Conservation (phyloP, 2,888 invertebrate species). For the Papilio elwesi region DNA sequence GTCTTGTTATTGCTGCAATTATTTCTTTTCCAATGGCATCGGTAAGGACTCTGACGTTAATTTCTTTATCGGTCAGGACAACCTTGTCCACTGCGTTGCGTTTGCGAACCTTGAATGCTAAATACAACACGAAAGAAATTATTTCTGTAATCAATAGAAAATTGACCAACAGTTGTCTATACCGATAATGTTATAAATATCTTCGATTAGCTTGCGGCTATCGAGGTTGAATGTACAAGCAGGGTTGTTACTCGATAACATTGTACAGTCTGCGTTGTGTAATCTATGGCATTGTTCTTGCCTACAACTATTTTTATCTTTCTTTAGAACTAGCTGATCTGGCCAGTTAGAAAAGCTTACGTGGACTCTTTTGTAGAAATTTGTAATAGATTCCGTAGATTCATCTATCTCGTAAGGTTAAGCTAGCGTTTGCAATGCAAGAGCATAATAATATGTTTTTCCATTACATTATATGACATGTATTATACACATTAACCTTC, state of each 20-base stretch:
- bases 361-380: too few species aligned
- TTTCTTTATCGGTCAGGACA: slow-evolving; percentile 31
- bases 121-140: slow-evolving; percentile 50
- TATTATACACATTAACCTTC: too few species aligned
- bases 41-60: slow-evolving; percentile 14
- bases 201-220: slow-evolving; percentile 16
- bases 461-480: too few species aligned
- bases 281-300: background rate
- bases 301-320: background rate
- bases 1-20: slow-evolving; percentile 23
- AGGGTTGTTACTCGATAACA: slow-evolving; percentile 32
- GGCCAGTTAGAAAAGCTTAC: too few species aligned
- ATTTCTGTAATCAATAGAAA: slow-evolving; percentile 39
- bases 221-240: slow-evolving; percentile 32
- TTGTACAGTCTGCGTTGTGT: slow-evolving; percentile 8
- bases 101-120: slow-evolving; percentile 48
- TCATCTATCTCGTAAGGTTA: too few species aligned
- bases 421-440: too few species aligned
- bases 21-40: slow-evolving; percentile 31
- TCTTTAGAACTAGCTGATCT: background rate
- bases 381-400: too few species aligned
- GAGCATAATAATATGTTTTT: too few species aligned
- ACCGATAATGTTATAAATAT: slow-evolving; percentile 9
- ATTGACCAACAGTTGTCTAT: slow-evolving; percentile 31
- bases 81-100: slow-evolving; percentile 48